Evolutionary conservation across 1,140 invertebrate species (phyloP), one percentile per base, ranked within the genome.

Genomic region (Holcopasites calliopsidis): DNA sequence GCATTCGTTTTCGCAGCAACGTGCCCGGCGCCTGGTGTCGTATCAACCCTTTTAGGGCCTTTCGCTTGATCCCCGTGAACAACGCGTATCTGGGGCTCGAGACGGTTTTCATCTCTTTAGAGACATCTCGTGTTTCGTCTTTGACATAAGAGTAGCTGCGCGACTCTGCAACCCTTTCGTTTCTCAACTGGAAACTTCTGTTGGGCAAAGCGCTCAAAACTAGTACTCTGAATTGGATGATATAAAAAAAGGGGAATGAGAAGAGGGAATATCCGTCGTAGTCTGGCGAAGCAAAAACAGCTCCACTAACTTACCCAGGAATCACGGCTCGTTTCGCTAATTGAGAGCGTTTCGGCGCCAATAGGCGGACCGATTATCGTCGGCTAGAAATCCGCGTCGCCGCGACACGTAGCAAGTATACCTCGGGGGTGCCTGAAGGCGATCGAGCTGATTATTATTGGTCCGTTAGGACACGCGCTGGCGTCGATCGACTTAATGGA

Each of bases 401-500:
- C 11, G 23, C 31, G 33, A 49, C 50, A 55, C 31, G 38, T 66
- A 38, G 11, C 31, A 40, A 75, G 40, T 42, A 18, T 21, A 57
- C 50, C 50, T 68, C 23, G 35, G 44, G n/a, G 49, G 55, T 26
- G 73, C 40, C 55, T 21, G 13, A 69, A 42, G 65, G 55, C 35
- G 65, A 76, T 70, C 33, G 44, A 50, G 44, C 10, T 52, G 64
- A 58, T 75, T 58, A n/a, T n/a, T n/a, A 68, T 74, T 49, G 52
- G 62, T 60, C 73, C 55, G 55, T 52, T 70, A 60, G 73, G 73
- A 70, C 44, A 26, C 54, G 33, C 21, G 65, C 13, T 10, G 4
- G 13, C 66, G 40, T 33, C 55, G 73, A 52, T 61, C 71, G 50
- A 10, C 38, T 66, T 78, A 77, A 77, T 77, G 33, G 60, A 77